Base-by-base conservation (phyloP, 1,140 invertebrate species). In the Uloborus diversus region DNA sequence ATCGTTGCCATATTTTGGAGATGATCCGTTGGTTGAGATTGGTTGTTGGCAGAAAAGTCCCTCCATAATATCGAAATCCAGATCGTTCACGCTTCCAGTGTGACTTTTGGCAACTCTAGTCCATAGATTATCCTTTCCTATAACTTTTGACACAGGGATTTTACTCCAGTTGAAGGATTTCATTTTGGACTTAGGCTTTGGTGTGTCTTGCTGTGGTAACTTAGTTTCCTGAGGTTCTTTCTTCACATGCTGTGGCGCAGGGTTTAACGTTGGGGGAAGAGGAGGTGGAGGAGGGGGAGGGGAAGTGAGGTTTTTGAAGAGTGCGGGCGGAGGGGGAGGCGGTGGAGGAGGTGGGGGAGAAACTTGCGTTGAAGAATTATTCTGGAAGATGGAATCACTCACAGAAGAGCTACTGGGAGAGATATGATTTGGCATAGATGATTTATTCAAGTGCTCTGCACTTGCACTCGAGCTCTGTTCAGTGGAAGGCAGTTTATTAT, bases 91-190 rank as follows among this genome's bases (percentile, higher is more conserved):
- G 92, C 91, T 0, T 91, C 93, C 78, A 35, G 96, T 92, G 85
- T 96, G 93, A 82, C 92, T 92, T 82, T 92, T 91, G 0, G 94
- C 93, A 17, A 98, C 93, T 62, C 94, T 88, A 0, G 94, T 93
- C 96, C 96, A 99, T 82, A 99, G 93, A 86, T 97, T 98, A 79
- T 94, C 92, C 84, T 93, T 94, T 49, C 92, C 93, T 71, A 94
- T 89, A 4, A 78, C 73, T 42, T 47, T 78, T 0, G 61, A 37
- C 47, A 42, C 5, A 2, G 94, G 94, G 83, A 97, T 96, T 86
- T 96, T 96, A 85, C 94, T 94, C 95, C 95, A 96, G 86, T 97
- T 97, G 79, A 96, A 92, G 2, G 95, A 95, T 87, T 95, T 95
- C 95, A 96, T 96, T 86, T 96, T 96, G 13, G 92, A 90, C 86